Base-by-base conservation (phyloP, 2,113 vertebrate species). In the Typhlomys cinereus region DNA sequence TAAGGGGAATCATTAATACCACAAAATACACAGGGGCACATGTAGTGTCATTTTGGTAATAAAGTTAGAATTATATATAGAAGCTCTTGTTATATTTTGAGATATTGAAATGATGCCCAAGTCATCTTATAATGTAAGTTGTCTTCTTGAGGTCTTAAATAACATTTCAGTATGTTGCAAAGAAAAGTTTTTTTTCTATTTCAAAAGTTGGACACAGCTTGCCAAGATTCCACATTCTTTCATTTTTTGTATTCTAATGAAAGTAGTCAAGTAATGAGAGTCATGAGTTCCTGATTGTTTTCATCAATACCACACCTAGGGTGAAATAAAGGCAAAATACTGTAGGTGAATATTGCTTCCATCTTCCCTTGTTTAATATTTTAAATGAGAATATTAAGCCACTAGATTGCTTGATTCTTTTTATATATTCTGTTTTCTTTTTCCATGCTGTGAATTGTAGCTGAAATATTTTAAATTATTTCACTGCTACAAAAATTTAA, bases 81-180 rank as follows among this genome's bases (percentile, higher is more conserved):
- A 61, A 54, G 18, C 59, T 17, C 2, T 84, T 93, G 18, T 87
- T 74, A 20, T 69, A 67, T 73, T 92, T 95, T 34, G 41, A 62
- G 13, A 66, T 61, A 1, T 62, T 78, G 1, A 85, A 76, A 59
- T 2, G 41, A 50, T 69, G 2, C 7, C 4, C 18, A 70, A 85
- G 74, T 82, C 36, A 15, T 29, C 9, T 23, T 62, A 21, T 36
- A 61, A 2, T 85, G 3, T 17, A 69, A 12, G 27, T 52, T 66
- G 9, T 4, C 5, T 61, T 75, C n/a, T 70, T 59, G 8, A 80
- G 29, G 20, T 54, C 29, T 89, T 79, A 67, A 91, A 78, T 93
- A 3, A 31, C 71, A 34, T 67, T 61, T 83, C n/a, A 89, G 23
- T 0, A 1, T 64, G 9, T 34, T 41, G 69, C 36, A 34, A 80